A percentile compares a stretch with the other conserved stretches of the same genome.
Conservation (phyloP, 2,797 vertebrate genomes). For the Neopelma chrysocephalum region DNA sequence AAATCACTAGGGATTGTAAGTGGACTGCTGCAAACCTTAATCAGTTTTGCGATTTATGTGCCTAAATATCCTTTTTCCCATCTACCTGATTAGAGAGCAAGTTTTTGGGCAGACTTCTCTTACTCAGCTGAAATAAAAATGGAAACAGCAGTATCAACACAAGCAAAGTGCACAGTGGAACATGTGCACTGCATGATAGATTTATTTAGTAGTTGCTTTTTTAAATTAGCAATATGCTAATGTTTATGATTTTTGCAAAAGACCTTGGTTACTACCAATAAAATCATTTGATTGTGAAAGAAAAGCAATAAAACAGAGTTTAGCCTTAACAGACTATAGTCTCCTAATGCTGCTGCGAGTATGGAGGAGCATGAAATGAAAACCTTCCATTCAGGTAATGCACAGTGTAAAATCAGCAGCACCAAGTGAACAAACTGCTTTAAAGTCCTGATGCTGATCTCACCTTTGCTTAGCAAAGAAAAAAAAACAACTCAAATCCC, state of each 20-base stretch:
- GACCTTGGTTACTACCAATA: neutral
- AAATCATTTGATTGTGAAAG: neutral
- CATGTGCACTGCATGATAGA: neutral
- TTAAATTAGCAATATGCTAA: neutral
- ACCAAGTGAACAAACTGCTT: neutral
- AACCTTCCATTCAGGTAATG: neutral
- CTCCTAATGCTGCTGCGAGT: neutral
- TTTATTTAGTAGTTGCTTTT: neutral
- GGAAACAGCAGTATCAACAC: neutral
- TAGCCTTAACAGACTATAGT: neutral
- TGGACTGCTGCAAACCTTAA: neutral
- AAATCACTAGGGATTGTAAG: neutral
- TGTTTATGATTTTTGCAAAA: neutral
- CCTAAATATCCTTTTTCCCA: neutral
- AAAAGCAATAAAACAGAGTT: neutral
- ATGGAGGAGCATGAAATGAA: neutral
- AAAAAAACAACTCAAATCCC: neutral
- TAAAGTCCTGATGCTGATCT: neutral
- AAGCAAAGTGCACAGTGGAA: neutral
- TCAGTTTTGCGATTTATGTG: neutral
- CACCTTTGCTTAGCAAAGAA: neutral
- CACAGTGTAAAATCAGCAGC: neutral
- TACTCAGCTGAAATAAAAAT: constrained; percentile 35
- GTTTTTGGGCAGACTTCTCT: neutral
- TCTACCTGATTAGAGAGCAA: neutral